Percentiles rank a stretch among this genome's conserved stretches.
These are phyloP conservation scores for Mayetiola destructor DNA, from an alignment of 2,888 invertebrate species.

Conservation along the genomic window DNA sequence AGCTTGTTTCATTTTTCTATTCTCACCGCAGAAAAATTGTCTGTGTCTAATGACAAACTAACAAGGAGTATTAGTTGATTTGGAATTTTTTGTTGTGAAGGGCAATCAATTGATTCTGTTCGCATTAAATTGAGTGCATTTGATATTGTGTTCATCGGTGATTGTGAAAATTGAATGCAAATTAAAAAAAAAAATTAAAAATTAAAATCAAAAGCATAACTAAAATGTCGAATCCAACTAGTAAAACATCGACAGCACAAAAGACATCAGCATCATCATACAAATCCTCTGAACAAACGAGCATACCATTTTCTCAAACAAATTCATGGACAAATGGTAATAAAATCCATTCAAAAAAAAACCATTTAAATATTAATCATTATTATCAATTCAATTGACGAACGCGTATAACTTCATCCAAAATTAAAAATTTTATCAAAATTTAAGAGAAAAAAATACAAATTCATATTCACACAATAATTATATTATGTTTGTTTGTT, in stretches of 20 bases:
- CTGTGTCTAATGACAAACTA: no score
- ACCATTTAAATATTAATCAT: no score
- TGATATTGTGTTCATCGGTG: no score
- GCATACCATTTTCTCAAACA: conserved; percentile 64
- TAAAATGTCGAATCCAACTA: conserved; percentile 61
- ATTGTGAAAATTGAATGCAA: background rate
- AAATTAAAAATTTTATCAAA: background rate
- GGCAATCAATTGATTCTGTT: no score
- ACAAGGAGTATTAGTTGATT: no score
- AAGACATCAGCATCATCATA: conserved; percentile 45
- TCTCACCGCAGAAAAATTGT: no score
- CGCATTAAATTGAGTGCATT: no score
- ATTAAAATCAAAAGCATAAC: background rate
- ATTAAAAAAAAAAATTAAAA: background rate
- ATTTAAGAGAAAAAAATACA: no score
- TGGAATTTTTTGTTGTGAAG: no score
- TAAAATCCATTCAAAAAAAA: background rate
- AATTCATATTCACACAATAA: background rate
- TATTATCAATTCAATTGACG: background rate
- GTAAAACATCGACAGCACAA: conserved; percentile 56
- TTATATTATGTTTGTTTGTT: background rate
- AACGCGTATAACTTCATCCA: background rate
- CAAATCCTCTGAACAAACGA: conserved; percentile 49
- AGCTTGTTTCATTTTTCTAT: no score
- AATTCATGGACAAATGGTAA: conserved; percentile 81